These are phyloP conservation scores for Troides oblongomaculatus DNA, from an alignment of 2,888 invertebrate genomes.

Conservation along the genomic window DNA sequence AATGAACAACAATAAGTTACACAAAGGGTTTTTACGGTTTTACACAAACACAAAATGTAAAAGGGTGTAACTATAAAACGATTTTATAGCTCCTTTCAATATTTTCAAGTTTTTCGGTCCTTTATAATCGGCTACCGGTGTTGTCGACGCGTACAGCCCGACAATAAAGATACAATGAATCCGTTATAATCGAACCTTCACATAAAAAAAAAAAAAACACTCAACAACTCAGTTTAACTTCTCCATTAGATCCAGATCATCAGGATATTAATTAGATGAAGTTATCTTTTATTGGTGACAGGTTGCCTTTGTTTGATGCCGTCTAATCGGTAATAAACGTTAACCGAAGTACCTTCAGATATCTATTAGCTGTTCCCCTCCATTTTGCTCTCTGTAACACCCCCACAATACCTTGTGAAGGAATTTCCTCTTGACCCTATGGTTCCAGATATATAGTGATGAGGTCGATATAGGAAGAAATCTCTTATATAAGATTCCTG, in stretches of 20 bases:
- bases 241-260: slow-evolving; percentile 14
- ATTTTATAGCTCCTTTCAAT: slow-evolving; percentile 23
- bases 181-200: slow-evolving; percentile 55
- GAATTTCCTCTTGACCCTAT: too few species aligned
- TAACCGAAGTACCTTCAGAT: too few species aligned
- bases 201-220: slow-evolving; percentile 46
- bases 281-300: too few species aligned
- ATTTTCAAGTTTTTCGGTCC: slow-evolving; percentile 34
- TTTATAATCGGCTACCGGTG: slow-evolving; percentile 57
- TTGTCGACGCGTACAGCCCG: slow-evolving; percentile 37
- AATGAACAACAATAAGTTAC: slow-evolving; percentile 18
- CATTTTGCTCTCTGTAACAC: too few species aligned
- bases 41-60: slow-evolving; percentile 15
- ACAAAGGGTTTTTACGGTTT: background rate
- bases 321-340: too few species aligned
- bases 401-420: too few species aligned
- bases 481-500: too few species aligned
- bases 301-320: too few species aligned
- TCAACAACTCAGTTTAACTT: slow-evolving; percentile 37
- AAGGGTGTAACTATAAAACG: slow-evolving; percentile 23
- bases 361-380: too few species aligned
- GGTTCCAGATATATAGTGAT: too few species aligned
- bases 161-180: slow-evolving; percentile 33
- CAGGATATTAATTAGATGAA: too few species aligned
- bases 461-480: too few species aligned